Base-by-base conservation (phyloP, 2,797 vertebrate species). In the Hafferia zeledoni region DNA sequence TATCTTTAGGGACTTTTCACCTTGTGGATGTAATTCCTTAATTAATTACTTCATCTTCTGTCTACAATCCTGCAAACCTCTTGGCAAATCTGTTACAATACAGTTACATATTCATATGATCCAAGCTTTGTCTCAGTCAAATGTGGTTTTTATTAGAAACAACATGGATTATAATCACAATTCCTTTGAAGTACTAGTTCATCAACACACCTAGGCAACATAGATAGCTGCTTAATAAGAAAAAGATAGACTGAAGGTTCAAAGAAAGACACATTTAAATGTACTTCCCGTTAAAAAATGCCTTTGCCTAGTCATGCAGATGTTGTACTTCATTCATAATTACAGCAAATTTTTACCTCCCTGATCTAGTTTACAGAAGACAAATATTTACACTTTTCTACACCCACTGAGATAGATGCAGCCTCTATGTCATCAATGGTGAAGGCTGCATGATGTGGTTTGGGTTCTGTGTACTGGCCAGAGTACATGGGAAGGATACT, bases 21-120 rank as follows among this genome's bases (percentile, higher is more conserved):
- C 68, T 67, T 79, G 27, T 76, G 64, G 37, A 61, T 92, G 57
- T 87, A 95, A 96, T 91, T 92, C 76, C 83, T 87, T 95, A 85
- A 93, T 93, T 89, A 96, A 93, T 91, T 79, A 69, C 44, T 87
- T 94, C 60, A 69, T 88, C 43, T 95, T 89, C 65, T 70, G 49
- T 79, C 94, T 89, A 15, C 37, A 80, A 17, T 65, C 60, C 64
- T 94, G 56, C 41, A 89, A 94, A 71, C 43, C 69, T 89, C 88
- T 79, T 86, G 81, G 76, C 68, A 85, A 46, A 44, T 81, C 61
- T 89, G 19, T 79, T 93, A 69, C 25, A 71, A 89, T 83, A 50
- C 75, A 86, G 59, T 78, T 95, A 82, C 41, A 50, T 83, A 89
- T 87, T 87, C 39, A 70, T 55, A 35, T 64, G 41, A 83, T 83